Base-by-base conservation (phyloP, 2,797 vertebrate species). In the Rousettus madagascariensis region DNA sequence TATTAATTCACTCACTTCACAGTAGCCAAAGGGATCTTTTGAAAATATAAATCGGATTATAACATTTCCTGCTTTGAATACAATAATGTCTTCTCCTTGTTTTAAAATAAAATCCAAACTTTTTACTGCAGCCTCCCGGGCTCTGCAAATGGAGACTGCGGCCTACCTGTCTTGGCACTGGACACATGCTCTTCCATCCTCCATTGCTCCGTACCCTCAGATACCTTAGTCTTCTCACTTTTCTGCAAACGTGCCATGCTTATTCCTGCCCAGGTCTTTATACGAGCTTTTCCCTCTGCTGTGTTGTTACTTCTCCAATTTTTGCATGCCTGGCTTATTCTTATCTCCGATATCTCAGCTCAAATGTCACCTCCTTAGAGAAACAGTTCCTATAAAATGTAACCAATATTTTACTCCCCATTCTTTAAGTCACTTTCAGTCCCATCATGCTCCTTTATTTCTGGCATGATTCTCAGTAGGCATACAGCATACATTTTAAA, bases 71-170 rank as follows among this genome's bases (percentile, higher is more conserved):
- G 4, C 75, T 92, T 92, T 77, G 75, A 82, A 19, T 51, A 43
- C 2, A 30, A 33, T 36, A 28, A 55, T 66, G 7, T 71, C 41
- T 71, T 69, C 17, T 19, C 9, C 26, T 59, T 57, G 30, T 79
- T 86, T 84, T 66, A 68, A 90, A 95, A 36, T 95, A 86, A 57
- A 94, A 75, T 74, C 10, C 17, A 51, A 11, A 30, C 38, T 80
- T 88, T 24, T 38, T 57, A 19, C 4, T 55, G 19, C 38, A 22
- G 11, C 22, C 36, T 66, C 1, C 2, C 30, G 28, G 13, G 22
- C 41, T 83, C 43, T 80, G 7, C 12, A 38, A 13, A 38, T 33
- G 53, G n/a, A 66, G 51, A 36, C 59, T 28, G 5, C 6, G 61
- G 41, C 19, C 65, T 36, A 0, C 9, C 2, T 57, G 7, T 38